A percentile compares a stretch with the other conserved stretches of the same genome.
These are phyloP conservation scores for Drosophila nr. fundita DNA, from an alignment of 2,888 invertebrate genomes.

Conservation along the genomic window DNA sequence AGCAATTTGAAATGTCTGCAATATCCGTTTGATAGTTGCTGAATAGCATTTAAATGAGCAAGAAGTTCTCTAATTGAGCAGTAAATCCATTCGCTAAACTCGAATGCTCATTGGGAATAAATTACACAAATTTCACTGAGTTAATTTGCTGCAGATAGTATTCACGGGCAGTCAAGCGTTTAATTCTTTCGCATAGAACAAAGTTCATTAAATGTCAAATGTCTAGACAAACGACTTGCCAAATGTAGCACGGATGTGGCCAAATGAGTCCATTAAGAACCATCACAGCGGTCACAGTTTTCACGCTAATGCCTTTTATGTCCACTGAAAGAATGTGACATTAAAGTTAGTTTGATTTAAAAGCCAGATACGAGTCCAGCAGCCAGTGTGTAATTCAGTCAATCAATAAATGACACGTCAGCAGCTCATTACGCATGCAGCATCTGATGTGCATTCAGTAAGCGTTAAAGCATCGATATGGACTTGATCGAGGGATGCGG, in stretches of 20 bases:
- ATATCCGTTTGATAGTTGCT: neutral
- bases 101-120: constrained; percentile 3
- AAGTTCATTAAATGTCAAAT: constrained; percentile 36
- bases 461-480: constrained; percentile 60
- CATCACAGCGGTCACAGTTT: constrained; percentile 12
- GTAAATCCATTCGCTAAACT: constrained; percentile 1
- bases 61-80: constrained; percentile 4
- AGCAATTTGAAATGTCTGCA: neutral
- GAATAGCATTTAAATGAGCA: constrained; percentile 6
- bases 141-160: constrained; percentile 1
- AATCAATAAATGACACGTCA: constrained; percentile 52
- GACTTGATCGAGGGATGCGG: constrained; percentile 11
- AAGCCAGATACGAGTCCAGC: constrained; percentile 13
- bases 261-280: constrained; percentile 38
- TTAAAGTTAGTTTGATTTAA: constrained; percentile 18
- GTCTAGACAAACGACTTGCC: constrained; percentile 53
- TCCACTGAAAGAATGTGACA: neutral
- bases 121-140: neutral
- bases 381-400: constrained; percentile 15
- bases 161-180: constrained; percentile 4
- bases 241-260: constrained; percentile 23
- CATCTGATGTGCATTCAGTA: constrained; percentile 32
- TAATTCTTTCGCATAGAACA: constrained; percentile 1
- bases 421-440: constrained; percentile 54
- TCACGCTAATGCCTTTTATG: neutral